phyloP scores from a whole-genome alignment of 2,888 invertebrate genomes.

The Byasa hedistus region DNA sequence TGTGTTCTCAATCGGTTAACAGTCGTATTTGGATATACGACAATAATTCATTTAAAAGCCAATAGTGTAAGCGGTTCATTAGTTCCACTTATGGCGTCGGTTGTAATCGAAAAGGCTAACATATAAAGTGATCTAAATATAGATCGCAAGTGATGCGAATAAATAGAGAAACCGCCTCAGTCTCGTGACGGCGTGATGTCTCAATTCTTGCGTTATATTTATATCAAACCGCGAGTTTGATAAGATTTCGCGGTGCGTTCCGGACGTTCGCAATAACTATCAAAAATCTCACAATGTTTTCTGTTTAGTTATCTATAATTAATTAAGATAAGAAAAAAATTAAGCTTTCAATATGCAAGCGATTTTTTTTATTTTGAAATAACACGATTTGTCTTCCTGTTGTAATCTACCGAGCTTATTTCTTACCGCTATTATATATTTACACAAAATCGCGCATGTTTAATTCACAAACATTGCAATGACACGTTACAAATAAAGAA shows the following conservation, averaged over 20 bases:
- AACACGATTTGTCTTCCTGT: too few relatives aligned
- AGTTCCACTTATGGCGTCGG: conserved; percentile 46
- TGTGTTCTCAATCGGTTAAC: conserved; percentile 32
- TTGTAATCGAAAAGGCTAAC: conserved; percentile 64
- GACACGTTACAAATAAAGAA: conserved; percentile 9
- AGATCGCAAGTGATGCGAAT: conserved; percentile 56
- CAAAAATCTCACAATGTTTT: too few relatives aligned
- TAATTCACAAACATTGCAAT: not conserved
- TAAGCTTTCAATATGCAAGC: not conserved
- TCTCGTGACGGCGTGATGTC: conserved; percentile 56
- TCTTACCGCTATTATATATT: too few relatives aligned
- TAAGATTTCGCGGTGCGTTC: conserved; percentile 35
- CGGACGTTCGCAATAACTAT: too few relatives aligned
- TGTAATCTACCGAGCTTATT: conserved; percentile 12
- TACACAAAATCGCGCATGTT: not conserved
- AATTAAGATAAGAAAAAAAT: too few relatives aligned
- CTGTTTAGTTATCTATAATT: too few relatives aligned
- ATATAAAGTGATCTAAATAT: conserved; percentile 67
- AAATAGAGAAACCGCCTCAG: conserved; percentile 50
- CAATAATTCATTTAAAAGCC: conserved; percentile 45
- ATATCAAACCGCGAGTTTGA: conserved; percentile 37
- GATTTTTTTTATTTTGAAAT: too few relatives aligned
- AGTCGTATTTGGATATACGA: conserved; percentile 44
- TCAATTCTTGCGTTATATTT: conserved; percentile 64
- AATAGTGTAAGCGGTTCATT: conserved; percentile 46